Conservation (phyloP, 2,797 vertebrate genomes). For the Gymnodraco acuticeps region DNA sequence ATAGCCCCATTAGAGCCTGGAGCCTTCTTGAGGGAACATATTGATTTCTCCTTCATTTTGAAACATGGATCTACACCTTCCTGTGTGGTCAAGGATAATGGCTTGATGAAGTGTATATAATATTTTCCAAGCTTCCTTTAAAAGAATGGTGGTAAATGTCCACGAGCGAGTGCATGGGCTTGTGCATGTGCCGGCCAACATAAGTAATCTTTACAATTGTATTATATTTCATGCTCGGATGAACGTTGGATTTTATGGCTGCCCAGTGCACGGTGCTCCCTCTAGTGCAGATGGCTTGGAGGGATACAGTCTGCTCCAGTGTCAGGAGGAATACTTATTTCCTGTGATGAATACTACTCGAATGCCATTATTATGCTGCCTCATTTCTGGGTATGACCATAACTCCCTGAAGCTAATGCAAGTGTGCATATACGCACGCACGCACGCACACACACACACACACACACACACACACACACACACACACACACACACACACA, state of each 20-base stretch:
- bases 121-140: constrained; percentile 55
- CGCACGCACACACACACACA: neutral
- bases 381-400: constrained; percentile 47
- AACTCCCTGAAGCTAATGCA: constrained; percentile 52
- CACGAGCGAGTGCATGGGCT: constrained; percentile 45
- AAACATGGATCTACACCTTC: constrained; percentile 61
- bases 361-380: constrained; percentile 52
- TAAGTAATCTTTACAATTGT: constrained; percentile 60
- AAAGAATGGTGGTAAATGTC: constrained; percentile 66
- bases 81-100: constrained; percentile 66
- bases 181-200: constrained; percentile 43
- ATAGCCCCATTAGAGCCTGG: constrained; percentile 34
- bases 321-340: constrained; percentile 63
- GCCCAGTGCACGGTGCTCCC: constrained; percentile 43
- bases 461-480: neutral
- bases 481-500: neutral
- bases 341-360: constrained; percentile 66
- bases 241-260: constrained; percentile 73
- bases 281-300: constrained; percentile 68
- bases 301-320: constrained; percentile 56
- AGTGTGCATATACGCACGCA: constrained; percentile 10
- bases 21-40: constrained; percentile 35
- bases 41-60: constrained; percentile 70
- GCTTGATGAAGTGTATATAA: constrained; percentile 62
- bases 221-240: constrained; percentile 76